Percentiles rank a stretch among this genome's conserved stretches.
These are phyloP conservation scores for Sipha maydis DNA, from an alignment of 2,888 invertebrate species.

Conservation along the genomic window DNA sequence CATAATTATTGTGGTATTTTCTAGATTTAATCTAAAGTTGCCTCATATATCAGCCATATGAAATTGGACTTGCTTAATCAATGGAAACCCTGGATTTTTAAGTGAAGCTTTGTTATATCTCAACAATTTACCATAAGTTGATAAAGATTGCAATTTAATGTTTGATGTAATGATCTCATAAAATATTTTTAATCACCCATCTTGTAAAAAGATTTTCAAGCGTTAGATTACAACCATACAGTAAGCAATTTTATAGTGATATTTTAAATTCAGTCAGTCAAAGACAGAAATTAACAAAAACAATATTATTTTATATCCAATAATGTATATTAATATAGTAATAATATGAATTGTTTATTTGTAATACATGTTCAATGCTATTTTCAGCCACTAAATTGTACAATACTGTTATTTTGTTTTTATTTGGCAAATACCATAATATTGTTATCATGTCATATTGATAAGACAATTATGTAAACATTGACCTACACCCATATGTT, in stretches of 20 bases:
- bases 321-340: background rate
- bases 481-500: background rate
- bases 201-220: slow-evolving; percentile 7
- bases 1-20: too few relatives aligned
- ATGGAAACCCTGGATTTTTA: too few relatives aligned
- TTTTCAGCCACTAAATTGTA: too few relatives aligned
- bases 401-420: too few relatives aligned
- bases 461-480: slow-evolving; percentile 11
- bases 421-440: too few relatives aligned
- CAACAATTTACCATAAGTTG: too few relatives aligned
- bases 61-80: too few relatives aligned
- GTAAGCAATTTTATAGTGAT: slow-evolving; percentile 5
- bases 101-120: too few relatives aligned
- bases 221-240: background rate
- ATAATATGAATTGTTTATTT: too few relatives aligned
- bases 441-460: background rate
- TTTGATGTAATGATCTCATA: background rate
- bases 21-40: too few relatives aligned
- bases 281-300: slow-evolving; percentile 7
- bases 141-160: background rate
- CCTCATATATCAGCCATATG: too few relatives aligned
- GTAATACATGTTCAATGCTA: too few relatives aligned
- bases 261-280: background rate
- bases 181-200: slow-evolving; percentile 3
- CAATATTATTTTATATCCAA: slow-evolving; percentile 15